A percentile compares a stretch with the other conserved stretches of the same genome.
These are phyloP conservation scores for Lypha dubia DNA, from an alignment of 2,888 invertebrate genomes.

Conservation along the genomic window DNA sequence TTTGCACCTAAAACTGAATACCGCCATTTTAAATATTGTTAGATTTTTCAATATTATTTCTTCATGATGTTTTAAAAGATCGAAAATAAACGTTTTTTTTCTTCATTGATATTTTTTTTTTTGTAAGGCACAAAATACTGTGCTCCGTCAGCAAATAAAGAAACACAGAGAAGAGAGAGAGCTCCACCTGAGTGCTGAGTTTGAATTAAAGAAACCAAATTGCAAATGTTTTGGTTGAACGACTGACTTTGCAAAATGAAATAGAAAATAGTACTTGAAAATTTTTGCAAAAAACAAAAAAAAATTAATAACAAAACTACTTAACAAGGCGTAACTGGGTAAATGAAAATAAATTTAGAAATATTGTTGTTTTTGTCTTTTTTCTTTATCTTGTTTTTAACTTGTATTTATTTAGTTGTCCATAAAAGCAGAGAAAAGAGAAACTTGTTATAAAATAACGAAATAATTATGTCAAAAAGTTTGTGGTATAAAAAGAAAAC, in stretches of 20 bases:
- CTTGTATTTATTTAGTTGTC: constrained; percentile 19
- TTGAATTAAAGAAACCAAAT: constrained; percentile 21
- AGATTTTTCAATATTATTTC: too few relatives aligned
- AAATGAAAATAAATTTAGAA: constrained; percentile 63
- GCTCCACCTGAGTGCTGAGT: not conserved
- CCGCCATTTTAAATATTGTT: too few relatives aligned
- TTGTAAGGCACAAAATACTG: too few relatives aligned
- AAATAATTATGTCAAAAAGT: constrained; percentile 56
- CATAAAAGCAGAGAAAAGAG: constrained; percentile 56
- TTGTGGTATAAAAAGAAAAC: not conserved
- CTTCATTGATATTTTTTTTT: too few relatives aligned
- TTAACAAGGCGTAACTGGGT: constrained; percentile 52
- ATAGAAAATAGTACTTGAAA: constrained; percentile 13
- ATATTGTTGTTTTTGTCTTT: constrained; percentile 27
- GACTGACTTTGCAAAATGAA: constrained; percentile 47
- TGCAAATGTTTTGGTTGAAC: constrained; percentile 55
- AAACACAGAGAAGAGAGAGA: not conserved
- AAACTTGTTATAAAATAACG: constrained; percentile 56
- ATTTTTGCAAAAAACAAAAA: not conserved
- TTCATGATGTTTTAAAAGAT: too few relatives aligned
- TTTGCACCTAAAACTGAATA: too few relatives aligned
- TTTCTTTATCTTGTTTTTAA: constrained; percentile 44
- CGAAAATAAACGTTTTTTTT: too few relatives aligned
- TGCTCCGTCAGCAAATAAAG: not conserved
- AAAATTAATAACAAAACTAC: constrained; percentile 10